A percentile compares a stretch with the other conserved stretches of the same genome.
These are phyloP conservation scores for Megalops cyprinoides DNA, from an alignment of 2,797 vertebrate genomes.

Conservation along the genomic window DNA sequence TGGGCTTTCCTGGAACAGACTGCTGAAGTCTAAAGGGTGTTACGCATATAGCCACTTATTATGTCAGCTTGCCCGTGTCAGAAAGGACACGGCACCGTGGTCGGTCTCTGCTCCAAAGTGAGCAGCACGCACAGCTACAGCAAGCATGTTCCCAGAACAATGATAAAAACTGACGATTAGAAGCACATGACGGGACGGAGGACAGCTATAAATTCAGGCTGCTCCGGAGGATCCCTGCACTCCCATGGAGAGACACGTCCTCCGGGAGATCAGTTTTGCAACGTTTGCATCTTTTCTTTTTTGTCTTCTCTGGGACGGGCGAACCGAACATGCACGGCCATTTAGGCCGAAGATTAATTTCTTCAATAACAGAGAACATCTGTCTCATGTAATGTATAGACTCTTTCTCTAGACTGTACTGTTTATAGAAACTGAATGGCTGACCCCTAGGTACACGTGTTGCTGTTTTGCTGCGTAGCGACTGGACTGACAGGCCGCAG, in stretches of 20 bases:
- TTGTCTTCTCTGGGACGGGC: constrained; percentile 28
- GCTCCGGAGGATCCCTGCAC: background rate
- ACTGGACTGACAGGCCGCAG: background rate
- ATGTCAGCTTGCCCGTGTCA: background rate
- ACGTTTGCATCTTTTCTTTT: constrained; percentile 34
- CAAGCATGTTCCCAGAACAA: background rate
- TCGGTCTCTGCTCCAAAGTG: background rate
- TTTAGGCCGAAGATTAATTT: constrained; percentile 50
- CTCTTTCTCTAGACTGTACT: constrained; percentile 13
- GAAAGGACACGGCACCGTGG: background rate
- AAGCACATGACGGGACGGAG: constrained; percentile 53
- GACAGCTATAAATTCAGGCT: constrained; percentile 29
- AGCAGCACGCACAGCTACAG: background rate
- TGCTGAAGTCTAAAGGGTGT: background rate
- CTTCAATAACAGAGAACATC: constrained; percentile 51
- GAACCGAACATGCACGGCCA: background rate
- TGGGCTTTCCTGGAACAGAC: too few species aligned
- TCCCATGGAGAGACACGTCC: background rate
- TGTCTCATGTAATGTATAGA: constrained; percentile 9
- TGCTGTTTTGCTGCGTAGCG: background rate
- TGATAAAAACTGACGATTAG: constrained; percentile 48
- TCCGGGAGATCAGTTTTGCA: background rate
- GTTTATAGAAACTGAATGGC: constrained; percentile 10
- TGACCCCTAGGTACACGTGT: constrained; percentile 9
- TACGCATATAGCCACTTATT: background rate